These are phyloP conservation scores for Radopholus similis DNA, from an alignment of 1,140 invertebrate species.

Conservation along the genomic window DNA sequence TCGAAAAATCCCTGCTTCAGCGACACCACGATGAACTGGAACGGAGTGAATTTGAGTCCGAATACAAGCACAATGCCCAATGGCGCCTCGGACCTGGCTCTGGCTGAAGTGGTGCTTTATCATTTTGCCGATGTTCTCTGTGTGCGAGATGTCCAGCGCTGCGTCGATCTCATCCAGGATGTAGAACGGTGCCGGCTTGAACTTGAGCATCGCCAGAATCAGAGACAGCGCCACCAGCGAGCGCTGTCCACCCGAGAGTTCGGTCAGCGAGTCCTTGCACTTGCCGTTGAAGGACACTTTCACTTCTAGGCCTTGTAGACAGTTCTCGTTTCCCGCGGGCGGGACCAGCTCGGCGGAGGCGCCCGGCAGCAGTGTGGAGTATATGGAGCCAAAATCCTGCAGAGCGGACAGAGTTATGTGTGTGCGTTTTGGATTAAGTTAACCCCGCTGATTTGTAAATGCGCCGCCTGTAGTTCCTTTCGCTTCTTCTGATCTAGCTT, in stretches of 20 bases:
- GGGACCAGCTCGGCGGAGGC: constrained; percentile 79
- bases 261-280: constrained; percentile 92
- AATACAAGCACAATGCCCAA: background rate
- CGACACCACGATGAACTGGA: constrained; percentile 93
- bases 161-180: constrained; percentile 99
- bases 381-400: constrained; percentile 92
- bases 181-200: constrained; percentile 95
- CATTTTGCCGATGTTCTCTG: constrained; percentile 96
- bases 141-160: constrained; percentile 93
- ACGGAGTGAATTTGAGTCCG: constrained; percentile 25
- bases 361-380: constrained; percentile 81
- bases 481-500: constrained; percentile 47
- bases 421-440: too few relatives aligned
- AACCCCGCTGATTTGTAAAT: constrained; percentile 35
- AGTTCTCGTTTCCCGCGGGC: constrained; percentile 65
- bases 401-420: constrained; percentile 16
- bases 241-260: constrained; percentile 79
- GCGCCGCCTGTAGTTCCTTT: constrained; percentile 34
- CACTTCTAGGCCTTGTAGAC: constrained; percentile 28
- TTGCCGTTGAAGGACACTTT: constrained; percentile 78
- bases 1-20: constrained; percentile 99
- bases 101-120: constrained; percentile 85
- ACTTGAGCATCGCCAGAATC: constrained; percentile 89
- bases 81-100: constrained; percentile 73
- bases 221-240: constrained; percentile 92